phyloP scores from a whole-genome alignment of 2,797 vertebrate species.

The Arrhamphus sclerolepis region DNA sequence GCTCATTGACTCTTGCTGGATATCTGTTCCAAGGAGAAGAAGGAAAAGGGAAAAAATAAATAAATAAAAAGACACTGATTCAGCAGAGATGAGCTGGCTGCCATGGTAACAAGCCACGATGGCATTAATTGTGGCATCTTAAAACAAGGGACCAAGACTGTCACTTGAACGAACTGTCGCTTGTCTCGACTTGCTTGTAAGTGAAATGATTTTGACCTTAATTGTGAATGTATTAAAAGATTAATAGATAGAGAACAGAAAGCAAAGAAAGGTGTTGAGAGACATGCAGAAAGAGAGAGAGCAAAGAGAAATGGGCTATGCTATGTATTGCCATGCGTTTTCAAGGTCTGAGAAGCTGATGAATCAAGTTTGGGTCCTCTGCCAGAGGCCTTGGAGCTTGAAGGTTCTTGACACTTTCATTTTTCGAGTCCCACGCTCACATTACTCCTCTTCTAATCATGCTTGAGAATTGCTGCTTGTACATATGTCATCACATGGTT shows the following conservation, averaged over 20 bases:
- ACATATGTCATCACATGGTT: too few species aligned
- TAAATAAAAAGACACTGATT: slow-evolving; percentile 35
- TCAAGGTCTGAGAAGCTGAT: too few species aligned
- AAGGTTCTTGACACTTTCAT: too few species aligned
- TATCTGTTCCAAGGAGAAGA: slow-evolving; percentile 28
- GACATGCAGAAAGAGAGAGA: not conserved
- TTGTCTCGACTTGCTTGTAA: slow-evolving; percentile 15
- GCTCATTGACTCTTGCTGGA: slow-evolving; percentile 36
- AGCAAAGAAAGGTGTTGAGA: not conserved
- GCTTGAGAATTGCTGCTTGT: too few species aligned
- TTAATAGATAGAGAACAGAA: slow-evolving; percentile 10
- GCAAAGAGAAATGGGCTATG: not conserved
- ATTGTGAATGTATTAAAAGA: slow-evolving; percentile 6
- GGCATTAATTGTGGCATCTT: slow-evolving; percentile 52
- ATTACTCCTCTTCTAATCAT: too few species aligned
- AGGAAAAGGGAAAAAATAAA: not conserved
- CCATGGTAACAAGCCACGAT: slow-evolving; percentile 51
- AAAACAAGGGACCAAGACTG: slow-evolving; percentile 25
- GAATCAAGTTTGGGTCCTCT: too few species aligned
- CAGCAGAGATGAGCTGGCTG: slow-evolving; percentile 53
- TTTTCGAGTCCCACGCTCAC: too few species aligned
- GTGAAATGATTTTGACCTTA: slow-evolving; percentile 14
- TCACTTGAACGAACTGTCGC: slow-evolving; percentile 16
- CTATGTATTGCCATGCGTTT: too few species aligned
- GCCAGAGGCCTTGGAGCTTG: too few species aligned